Evolutionary conservation across 1,140 invertebrate genomes (phyloP).

Genomic region (Orius insidiosus): DNA sequence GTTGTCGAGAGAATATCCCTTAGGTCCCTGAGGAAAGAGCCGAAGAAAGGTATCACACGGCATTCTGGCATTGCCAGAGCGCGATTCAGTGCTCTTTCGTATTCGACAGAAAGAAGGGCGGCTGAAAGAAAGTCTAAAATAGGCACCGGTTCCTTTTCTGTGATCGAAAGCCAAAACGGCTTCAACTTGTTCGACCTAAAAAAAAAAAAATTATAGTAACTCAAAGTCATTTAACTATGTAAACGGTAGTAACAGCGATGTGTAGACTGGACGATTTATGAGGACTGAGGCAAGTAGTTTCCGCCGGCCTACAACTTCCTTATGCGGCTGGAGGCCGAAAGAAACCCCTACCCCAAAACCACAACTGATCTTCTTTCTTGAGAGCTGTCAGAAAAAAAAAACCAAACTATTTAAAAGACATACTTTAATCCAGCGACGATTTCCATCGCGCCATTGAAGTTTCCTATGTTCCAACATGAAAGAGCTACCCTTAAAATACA

Average conservation of each 20-base stretch:
- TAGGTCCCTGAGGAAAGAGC: conserved; percentile 73
- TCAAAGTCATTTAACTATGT: not conserved
- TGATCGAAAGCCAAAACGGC: conserved; percentile 75
- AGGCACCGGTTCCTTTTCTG: conserved; percentile 56
- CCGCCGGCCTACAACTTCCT: conserved; percentile 70
- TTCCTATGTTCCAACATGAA: conserved; percentile 84
- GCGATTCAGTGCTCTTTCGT: conserved; percentile 59
- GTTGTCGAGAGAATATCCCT: conserved; percentile 49
- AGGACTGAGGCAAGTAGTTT: conserved; percentile 48
- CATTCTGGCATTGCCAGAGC: conserved; percentile 76
- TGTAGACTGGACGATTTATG: conserved; percentile 1
- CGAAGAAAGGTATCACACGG: conserved; percentile 83
- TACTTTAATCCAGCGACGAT: conserved; percentile 87
- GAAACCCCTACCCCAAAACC: conserved; percentile 49
- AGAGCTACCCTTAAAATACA: conserved; percentile 76
- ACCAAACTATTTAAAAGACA: conserved; percentile 29
- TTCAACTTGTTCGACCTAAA: conserved; percentile 82
- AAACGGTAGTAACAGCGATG: not conserved
- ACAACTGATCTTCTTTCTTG: not conserved
- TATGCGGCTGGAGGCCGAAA: conserved; percentile 75
- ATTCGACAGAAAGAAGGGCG: conserved; percentile 58
- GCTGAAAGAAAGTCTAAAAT: conserved; percentile 64
- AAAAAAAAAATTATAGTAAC: conserved; percentile 1
- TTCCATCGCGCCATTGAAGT: conserved; percentile 92
- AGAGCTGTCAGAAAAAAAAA: not conserved